Base-by-base conservation (phyloP, 2,888 invertebrate genomes). In the Catocala nupta region DNA sequence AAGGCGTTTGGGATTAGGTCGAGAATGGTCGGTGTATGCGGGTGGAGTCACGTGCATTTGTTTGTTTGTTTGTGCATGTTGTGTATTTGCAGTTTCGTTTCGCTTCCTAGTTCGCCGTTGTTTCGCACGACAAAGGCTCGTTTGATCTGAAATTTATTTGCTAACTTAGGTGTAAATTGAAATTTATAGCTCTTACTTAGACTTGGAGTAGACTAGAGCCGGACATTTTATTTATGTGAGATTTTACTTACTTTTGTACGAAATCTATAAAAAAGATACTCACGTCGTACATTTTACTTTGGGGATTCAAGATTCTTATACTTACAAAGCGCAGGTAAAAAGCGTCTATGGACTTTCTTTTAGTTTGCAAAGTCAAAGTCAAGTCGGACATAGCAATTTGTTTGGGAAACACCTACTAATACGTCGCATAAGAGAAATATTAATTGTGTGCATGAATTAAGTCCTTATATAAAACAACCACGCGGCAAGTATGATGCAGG, bases 1-100 rank as follows among this genome's bases (percentile, higher is more conserved):
- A 64, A 39, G 0, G 0, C 0, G 2, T 13, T n/a, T 0, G 0
- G 0, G 0, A 44, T 60, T 67, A 8, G 34, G 55, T 16, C 8
- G 34, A 59, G 48, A 54, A 25, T 61, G 55, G 6, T 33, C 50
- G 0, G 51, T 6, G 33, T n/a, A 10, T n/a, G 5, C 13, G 3
- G 33, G 13, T 12, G 11, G 44, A 4, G 16, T 49, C 36, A 47
- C 60, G 58, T 65, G 16, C 54, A 34, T 48, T 58, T 66, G 65
- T 69, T 70, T 70, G 68, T 70, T 67, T 70, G 68, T 70, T 67
- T 58, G 68, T 25, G 45, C 43, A 44, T 69, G 61, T 71, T 59
- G 62, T 66, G 61, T 70, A 67, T 68, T 72, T 62, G 77, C 70
- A 71, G 70, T 64, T 71, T 66, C 65, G 70, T 68, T 68, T 68